phyloP scores from a whole-genome alignment of 2,888 invertebrate genomes.

The Pyrrhia umbra region DNA sequence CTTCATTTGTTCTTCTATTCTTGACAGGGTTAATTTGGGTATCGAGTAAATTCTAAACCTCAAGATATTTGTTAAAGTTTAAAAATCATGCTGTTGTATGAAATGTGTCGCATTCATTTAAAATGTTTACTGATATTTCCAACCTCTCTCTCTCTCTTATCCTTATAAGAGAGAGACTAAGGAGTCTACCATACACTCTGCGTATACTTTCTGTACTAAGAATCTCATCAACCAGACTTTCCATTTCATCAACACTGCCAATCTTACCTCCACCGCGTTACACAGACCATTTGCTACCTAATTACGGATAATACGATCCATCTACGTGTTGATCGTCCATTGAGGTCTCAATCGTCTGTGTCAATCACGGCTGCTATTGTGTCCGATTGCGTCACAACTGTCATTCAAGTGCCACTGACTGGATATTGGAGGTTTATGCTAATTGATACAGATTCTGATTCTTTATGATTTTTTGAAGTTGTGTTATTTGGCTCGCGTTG shows the following conservation, averaged over 20 bases:
- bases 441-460: conserved; percentile 35
- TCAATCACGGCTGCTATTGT: conserved; percentile 70
- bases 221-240: not conserved
- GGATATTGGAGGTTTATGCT: conserved; percentile 50
- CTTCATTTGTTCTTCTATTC: no score
- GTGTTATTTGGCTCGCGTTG: conserved; percentile 7
- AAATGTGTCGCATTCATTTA: no score
- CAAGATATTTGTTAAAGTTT: no score
- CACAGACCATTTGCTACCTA: conserved; percentile 37
- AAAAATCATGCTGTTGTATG: no score
- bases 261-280: conserved; percentile 20
- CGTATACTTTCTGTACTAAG: not conserved
- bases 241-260: conserved; percentile 1
- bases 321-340: conserved; percentile 68
- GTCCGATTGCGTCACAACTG: conserved; percentile 70
- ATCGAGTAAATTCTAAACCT: no score
- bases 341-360: conserved; percentile 61
- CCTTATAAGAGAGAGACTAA: no score
- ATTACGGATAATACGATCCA: conserved; percentile 62
- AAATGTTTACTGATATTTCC: no score
- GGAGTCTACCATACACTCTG: no score
- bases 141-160: no score
- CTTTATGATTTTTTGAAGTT: conserved; percentile 24
- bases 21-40: no score
- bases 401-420: conserved; percentile 44